Evolutionary conservation across 1,140 invertebrate genomes (phyloP), one percentile per base, ranked within the genome.

Genomic region (Eriocheir sinensis): DNA sequence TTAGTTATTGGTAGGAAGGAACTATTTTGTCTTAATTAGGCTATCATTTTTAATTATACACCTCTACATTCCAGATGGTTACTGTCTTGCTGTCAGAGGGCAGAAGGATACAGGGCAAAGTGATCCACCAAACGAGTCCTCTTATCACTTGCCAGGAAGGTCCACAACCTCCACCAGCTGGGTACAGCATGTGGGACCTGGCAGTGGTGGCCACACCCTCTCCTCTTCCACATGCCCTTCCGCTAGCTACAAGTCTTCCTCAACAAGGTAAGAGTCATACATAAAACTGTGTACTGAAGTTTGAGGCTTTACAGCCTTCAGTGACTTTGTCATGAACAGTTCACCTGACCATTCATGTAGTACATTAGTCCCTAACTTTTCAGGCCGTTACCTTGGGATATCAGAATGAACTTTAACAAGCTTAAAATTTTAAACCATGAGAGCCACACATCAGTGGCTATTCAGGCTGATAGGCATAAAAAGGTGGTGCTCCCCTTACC

Each of bases 171-270:
- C 60, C 21, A n/a, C 27, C 60, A 72, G 60, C 60, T 6, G 88
- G 88, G 3, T 48, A 21, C 27, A 91, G 93, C 30, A 72, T 91
- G 32, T 94, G 93, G 93, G 93, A 94, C 53, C 15, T 94, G 89
- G 93, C 93, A 3, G 41, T 94, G 32, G 80, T 94, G 27, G 30
- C n/a, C 3, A 91, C 89, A 30, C 17, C 38, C 80, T 36, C n/a
- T 9, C 32, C 93, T 48, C 79, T 94, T 9, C 15, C 90, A 32
- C 60, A 17, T 2, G 17, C 72, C 1, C 88, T 94, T 4, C 88
- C 89, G 27, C 85, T 94, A 30, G 88, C 93, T 30, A 48, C 93
- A 40, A 27, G 36, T 4, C 40, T 94, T 17, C 93, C 89, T 27
- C 93, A 60, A 27, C 89, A 90, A 83, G 93, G 93, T 83, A 21